phyloP scores from a whole-genome alignment of 2,113 vertebrate species.

The Elephantulus edwardii region DNA sequence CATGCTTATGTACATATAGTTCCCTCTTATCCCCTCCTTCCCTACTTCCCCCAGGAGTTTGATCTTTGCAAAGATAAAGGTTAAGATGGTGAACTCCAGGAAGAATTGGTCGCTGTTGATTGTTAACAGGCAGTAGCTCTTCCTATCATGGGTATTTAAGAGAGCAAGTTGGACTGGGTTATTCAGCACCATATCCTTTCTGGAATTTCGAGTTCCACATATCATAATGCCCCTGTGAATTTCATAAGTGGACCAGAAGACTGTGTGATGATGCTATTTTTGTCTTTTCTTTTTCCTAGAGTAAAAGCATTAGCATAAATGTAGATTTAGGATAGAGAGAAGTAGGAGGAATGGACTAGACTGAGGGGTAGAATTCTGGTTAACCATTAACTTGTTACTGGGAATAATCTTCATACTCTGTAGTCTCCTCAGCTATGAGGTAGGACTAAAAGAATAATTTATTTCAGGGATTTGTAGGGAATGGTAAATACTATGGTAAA shows the following conservation, averaged over 20 bases:
- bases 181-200: constrained; percentile 32
- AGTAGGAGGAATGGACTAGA: neutral
- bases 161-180: constrained; percentile 48
- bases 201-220: constrained; percentile 48
- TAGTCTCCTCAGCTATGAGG: neutral
- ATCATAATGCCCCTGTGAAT: neutral
- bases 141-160: constrained; percentile 58
- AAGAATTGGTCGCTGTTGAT: constrained; percentile 65
- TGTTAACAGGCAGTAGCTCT: constrained; percentile 38
- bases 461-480: neutral
- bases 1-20: no score
- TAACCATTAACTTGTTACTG: constrained; percentile 28
- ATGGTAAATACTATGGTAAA: constrained; percentile 3
- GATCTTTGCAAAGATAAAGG: constrained; percentile 52
- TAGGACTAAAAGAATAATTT: neutral
- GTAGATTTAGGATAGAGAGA: neutral
- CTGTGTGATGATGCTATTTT: constrained; percentile 1
- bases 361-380: neutral
- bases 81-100: constrained; percentile 47
- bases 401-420: neutral
- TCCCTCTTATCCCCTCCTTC: no score
- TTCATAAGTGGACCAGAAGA: constrained; percentile 26
- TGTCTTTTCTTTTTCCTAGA: constrained; percentile 31
- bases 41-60: no score
- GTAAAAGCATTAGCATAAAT: neutral